Base-by-base conservation (phyloP, 2,797 vertebrate species). In the Gouania willdenowi region DNA sequence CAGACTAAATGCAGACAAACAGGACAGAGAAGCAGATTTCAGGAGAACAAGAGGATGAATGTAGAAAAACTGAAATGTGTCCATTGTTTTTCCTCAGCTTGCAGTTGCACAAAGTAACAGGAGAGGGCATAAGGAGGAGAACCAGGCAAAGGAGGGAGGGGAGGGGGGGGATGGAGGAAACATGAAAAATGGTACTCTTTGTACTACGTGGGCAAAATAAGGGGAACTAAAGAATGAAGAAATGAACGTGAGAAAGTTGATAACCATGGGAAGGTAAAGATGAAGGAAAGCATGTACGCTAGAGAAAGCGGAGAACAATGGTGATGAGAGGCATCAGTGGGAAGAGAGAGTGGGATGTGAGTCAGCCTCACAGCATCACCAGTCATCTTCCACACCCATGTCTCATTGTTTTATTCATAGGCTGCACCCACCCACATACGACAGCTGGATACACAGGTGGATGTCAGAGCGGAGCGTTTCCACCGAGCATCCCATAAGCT, bases 341-440 rank as follows among this genome's bases (percentile, higher is more conserved):
- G 56, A 68, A 62, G 62, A 64, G 66, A 75, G 42, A 50, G 61
- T 42, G 46, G 44, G 55, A 58, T 57, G 26, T 58, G 67, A 75
- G 69, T 79, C 70, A 71, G 63, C 33, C 70, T 58, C 29, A 61
- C 26, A 61, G 48, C 48, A 50, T 44, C 47, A 57, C 33, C 48
- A 60, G 60, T 63, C 38, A 24, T 66, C 38, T 45, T 66, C 66
- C 67, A 79, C 79, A 40, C 75, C 72, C 72, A 52, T 65, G 36
- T 61, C 38, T 66, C 50, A 44, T 77, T 81, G 56, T 71, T 70
- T 59, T 48, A 73, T 69, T 67, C 66, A 67, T 61, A 46, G 30
- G 16, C 17, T 45, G 35, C 41, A 40, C 15, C 33, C 45, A 52
- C 45, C 14, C 8, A 26, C 23, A 68, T 44, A 63, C 50, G 48